Base-by-base conservation (phyloP, 2,888 invertebrate species). In the Antheraea assamensis region DNA sequence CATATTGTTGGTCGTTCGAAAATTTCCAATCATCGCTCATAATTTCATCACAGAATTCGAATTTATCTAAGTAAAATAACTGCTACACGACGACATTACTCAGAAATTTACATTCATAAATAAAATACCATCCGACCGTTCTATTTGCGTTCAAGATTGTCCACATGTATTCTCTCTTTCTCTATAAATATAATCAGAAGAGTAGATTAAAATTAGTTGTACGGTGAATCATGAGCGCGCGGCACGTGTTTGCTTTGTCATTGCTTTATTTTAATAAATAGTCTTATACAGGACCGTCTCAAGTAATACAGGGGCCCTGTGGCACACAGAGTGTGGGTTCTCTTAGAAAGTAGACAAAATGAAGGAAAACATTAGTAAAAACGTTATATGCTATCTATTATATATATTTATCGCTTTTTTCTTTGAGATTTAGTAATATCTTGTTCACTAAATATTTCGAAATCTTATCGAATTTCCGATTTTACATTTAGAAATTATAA, bases 201-300 rank as follows among this genome's bases (percentile, higher is more conserved):
- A 21, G 27, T 64, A 30, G 61, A 64, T 64, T 64, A 27, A 64
- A 64, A 64, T 64, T 64, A 27, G 61, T 64, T 30, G 15, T 30
- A 64, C 17, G 61, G 15, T 64, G 61, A 64, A 64, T 64, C 61
- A 64, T 21, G 27, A 30, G 27, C 30, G 27, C 61, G 61, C 61
- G 30, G 30, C 30, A 64, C 61, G 61, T 64, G 61, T 17, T 13
- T 64, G 30, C 17, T 64, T 64, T 64, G 61, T 64, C 61, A 64
- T 30, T 3, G 61, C 27, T 64, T 64, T 64, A 64, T 64, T 64
- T 8, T 64, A 64, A 27, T 64, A 64, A 64, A 64, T 64, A 64
- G 61, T 61, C 27, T 27, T 61, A n/a, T 58, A 58, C 24, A 24
- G 19, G 52, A 21, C 3, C 52, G 52, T 21, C 17, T 52, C 7